Evolutionary conservation across 2,797 vertebrate species (phyloP).

Genomic region (Sebastes hubbsi): DNA sequence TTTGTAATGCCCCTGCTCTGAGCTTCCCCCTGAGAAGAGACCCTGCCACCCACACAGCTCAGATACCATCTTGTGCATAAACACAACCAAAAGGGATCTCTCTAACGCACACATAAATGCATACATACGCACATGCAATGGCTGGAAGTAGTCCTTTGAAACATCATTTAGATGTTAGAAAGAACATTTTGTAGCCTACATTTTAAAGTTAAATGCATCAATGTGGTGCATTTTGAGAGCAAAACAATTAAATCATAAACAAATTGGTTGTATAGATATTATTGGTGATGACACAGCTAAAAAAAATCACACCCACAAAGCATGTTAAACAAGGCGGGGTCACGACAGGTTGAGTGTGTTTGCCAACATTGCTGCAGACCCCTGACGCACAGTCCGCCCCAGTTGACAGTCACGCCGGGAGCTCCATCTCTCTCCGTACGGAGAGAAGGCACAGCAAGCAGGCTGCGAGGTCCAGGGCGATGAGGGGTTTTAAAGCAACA

Average conservation of each 20-base stretch:
- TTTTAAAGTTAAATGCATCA: neutral
- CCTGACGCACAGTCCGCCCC: too few species aligned
- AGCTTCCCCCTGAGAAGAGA: slow-evolving; percentile 40
- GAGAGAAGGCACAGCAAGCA: too few species aligned
- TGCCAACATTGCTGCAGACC: neutral
- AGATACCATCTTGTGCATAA: slow-evolving; percentile 51
- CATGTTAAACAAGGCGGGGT: neutral
- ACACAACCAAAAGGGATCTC: slow-evolving; percentile 11
- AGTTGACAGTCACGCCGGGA: too few species aligned
- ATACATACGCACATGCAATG: neutral
- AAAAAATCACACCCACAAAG: neutral
- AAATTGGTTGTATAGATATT: neutral
- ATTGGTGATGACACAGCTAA: neutral
- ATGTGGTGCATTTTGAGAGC: neutral
- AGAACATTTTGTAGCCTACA: too few species aligned
- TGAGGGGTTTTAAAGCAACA: too few species aligned
- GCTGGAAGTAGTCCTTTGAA: neutral
- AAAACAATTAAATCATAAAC: neutral
- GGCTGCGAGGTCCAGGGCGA: too few species aligned
- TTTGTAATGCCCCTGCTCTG: slow-evolving; percentile 19
- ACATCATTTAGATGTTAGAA: too few species aligned
- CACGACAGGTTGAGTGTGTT: neutral
- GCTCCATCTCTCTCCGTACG: too few species aligned
- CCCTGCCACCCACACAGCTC: slow-evolving; percentile 60
- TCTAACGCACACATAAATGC: slow-evolving; percentile 4